Percentiles rank a stretch among this genome's conserved stretches.
phyloP scores from a whole-genome alignment of 2,797 vertebrate species.

The Aeoliscus strigatus region DNA sequence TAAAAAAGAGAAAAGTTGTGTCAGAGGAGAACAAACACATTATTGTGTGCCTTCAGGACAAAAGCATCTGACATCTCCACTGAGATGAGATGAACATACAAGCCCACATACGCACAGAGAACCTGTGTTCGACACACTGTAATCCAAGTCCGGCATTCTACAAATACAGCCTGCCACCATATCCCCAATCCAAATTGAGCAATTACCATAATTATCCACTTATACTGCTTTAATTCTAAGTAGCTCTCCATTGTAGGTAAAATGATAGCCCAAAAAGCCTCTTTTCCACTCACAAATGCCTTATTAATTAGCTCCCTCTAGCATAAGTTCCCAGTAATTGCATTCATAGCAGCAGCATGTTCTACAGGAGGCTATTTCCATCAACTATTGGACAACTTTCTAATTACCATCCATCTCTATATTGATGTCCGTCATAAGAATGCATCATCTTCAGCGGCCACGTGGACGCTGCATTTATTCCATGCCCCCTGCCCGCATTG shows the following conservation, averaged over 20 bases:
- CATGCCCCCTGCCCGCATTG: slow-evolving; percentile 7
- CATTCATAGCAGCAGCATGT: slow-evolving; percentile 49
- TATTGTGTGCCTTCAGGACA: slow-evolving; percentile 42
- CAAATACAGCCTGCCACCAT: slow-evolving; percentile 65
- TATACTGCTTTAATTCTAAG: slow-evolving; percentile 68
- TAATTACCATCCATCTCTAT: slow-evolving; percentile 39
- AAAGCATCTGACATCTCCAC: slow-evolving; percentile 47
- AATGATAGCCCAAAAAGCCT: slow-evolving; percentile 70
- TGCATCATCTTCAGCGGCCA: slow-evolving; percentile 13
- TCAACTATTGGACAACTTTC: slow-evolving; percentile 49
- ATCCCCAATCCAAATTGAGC: slow-evolving; percentile 69
- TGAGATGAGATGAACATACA: slow-evolving; percentile 44
- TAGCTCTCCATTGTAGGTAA: slow-evolving; percentile 71
- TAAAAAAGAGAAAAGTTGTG: slow-evolving; percentile 37
- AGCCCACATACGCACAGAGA: slow-evolving; percentile 41
- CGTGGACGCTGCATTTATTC: slow-evolving; percentile 23
- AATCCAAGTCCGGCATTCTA: slow-evolving; percentile 38
- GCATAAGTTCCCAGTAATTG: slow-evolving; percentile 67
- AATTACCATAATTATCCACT: slow-evolving; percentile 76
- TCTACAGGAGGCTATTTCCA: slow-evolving; percentile 32
- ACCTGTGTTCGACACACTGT: slow-evolving; percentile 34
- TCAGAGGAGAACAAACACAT: slow-evolving; percentile 21
- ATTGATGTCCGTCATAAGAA: slow-evolving; percentile 25
- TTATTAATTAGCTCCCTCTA: slow-evolving; percentile 81
- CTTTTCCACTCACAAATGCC: slow-evolving; percentile 65